These are phyloP conservation scores for Cheilosia pagana DNA, from an alignment of 2,888 invertebrate genomes.

Conservation along the genomic window DNA sequence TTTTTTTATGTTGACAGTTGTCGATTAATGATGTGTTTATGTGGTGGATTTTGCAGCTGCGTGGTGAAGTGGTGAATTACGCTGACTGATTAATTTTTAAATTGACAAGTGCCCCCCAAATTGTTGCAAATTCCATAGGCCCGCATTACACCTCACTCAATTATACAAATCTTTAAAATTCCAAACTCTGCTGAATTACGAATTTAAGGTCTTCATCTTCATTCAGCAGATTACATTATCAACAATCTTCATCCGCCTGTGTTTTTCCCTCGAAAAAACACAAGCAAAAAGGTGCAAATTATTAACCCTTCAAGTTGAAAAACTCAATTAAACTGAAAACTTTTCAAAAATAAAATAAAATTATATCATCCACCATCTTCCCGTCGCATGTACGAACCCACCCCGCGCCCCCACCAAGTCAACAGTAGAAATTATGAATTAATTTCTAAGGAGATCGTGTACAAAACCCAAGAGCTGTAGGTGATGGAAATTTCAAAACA, in stretches of 20 bases:
- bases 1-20: slow-evolving; percentile 43
- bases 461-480: slow-evolving; percentile 35
- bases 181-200: slow-evolving; percentile 47
- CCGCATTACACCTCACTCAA: slow-evolving; percentile 7
- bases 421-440: slow-evolving; percentile 68
- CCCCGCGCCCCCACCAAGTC: slow-evolving; percentile 25
- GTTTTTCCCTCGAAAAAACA: slow-evolving; percentile 16
- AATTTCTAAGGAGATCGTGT: slow-evolving; percentile 53
- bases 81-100: no score
- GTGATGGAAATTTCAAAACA: slow-evolving; percentile 59
- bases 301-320: slow-evolving; percentile 78
- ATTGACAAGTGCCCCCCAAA: not conserved
- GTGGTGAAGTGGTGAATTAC: slow-evolving; percentile 22
- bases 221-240: slow-evolving; percentile 56
- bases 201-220: slow-evolving; percentile 62
- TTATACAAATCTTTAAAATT: slow-evolving; percentile 51
- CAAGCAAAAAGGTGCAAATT: slow-evolving; percentile 69
- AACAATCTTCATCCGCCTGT: slow-evolving; percentile 22
- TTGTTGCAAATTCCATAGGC: not conserved
- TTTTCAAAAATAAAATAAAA: slow-evolving; percentile 77
- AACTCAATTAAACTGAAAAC: slow-evolving; percentile 82
- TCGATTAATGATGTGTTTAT: slow-evolving; percentile 56
- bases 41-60: slow-evolving; percentile 19
- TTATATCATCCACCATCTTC: slow-evolving; percentile 17
- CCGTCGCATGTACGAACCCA: not conserved